Percentiles rank a stretch among this genome's conserved stretches.
Conservation (phyloP, 2,797 vertebrate species). For the Rousettus madagascariensis region DNA sequence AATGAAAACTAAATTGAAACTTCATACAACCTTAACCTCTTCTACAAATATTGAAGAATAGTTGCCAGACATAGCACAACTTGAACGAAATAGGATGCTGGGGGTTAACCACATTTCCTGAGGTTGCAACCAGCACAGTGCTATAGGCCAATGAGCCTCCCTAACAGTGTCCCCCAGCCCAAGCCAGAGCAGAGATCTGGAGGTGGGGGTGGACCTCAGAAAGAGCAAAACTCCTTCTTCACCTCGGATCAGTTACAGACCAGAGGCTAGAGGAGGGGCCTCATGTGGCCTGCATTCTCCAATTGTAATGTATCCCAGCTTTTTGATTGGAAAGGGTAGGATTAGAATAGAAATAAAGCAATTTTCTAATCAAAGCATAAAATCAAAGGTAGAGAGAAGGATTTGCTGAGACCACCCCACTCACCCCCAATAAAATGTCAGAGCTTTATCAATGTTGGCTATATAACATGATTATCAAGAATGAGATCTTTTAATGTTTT, state of each 20-base stretch:
- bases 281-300: not conserved
- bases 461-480: not conserved
- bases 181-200: not conserved
- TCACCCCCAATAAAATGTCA: not conserved
- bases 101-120: not conserved
- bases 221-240: not conserved
- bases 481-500: not conserved
- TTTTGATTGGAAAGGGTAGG: not conserved
- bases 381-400: not conserved
- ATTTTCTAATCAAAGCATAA: slow-evolving; percentile 5
- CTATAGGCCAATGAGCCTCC: not conserved
- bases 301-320: not conserved
- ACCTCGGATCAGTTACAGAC: not conserved
- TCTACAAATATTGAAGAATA: not conserved
- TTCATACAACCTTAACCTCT: slow-evolving; percentile 7
- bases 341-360: not conserved
- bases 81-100: not conserved
- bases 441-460: not conserved
- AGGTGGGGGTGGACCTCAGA: not conserved
- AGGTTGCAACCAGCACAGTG: not conserved
- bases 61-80: not conserved
- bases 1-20: slow-evolving; percentile 15
- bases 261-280: not conserved
- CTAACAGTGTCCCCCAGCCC: accelerated
- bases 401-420: not conserved